Evolutionary conservation across 2,888 invertebrate species (phyloP), one percentile per base, ranked within the genome.

Genomic region (Esperia sulphurella): DNA sequence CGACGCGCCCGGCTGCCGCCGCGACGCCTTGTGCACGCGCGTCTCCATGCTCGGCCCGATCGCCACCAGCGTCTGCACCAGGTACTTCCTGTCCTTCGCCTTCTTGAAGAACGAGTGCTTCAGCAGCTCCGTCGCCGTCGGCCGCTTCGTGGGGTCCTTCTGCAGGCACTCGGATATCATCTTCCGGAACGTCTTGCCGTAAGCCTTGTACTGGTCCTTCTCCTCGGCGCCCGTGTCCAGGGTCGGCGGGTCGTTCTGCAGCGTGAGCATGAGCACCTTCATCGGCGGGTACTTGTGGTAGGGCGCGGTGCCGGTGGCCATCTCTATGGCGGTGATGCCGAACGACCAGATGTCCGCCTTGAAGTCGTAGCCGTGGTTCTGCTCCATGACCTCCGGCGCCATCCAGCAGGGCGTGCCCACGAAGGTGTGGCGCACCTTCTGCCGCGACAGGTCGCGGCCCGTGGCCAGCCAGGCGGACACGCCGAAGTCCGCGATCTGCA

Each of bases 341-440:
- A 98, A 94, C 4, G 92, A 92, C 92, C 92, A 92, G 53, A 92
- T 92, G 70, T 92, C 92, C 2, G 99, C 99, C 86, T 99, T 99
- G 88, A 98, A 99, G 84, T 99, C 99, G 79, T 99, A 99, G 6
- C 99, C 99, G 79, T 98, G 97, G 83, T 97, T 97, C 92, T 95
- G 98, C 83, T 98, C 98, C 99, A 99, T 99, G 57, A 99, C 99
- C 90, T 99, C 99, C 7, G 99, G 99, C 10, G 99, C 98, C 98
- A 99, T 99, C 99, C 99, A 99, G 81, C 99, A 99, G 0, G 99
- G 99, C 9, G 99, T 99, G 43, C 99, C 99, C 6, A 99, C 99
- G 87, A 99, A 99, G 0, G 99, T 99, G 83, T 99, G 99, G 12
- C 99, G 92, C 46, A 98, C 97, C 85, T 98, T 97, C 82, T 99